phyloP scores from a whole-genome alignment of 64 coral and sea anemone genomes.

The Pachyseris speciosa region DNA sequence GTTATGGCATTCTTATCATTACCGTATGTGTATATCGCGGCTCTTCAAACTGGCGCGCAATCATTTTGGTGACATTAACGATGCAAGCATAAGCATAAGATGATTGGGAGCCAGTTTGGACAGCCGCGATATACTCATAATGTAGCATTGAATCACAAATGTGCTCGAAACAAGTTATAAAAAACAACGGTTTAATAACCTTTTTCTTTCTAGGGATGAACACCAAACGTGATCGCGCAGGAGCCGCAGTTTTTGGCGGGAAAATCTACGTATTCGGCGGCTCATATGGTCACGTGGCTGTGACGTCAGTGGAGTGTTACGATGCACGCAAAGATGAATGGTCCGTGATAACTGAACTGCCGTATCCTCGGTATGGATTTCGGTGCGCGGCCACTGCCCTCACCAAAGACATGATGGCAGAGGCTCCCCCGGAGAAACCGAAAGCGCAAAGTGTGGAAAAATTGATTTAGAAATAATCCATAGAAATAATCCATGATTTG shows the following conservation, averaged over 20 bases:
- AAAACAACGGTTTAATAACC: neutral
- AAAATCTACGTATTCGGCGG: slow-evolving; percentile 97
- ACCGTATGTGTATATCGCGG: too few relatives aligned
- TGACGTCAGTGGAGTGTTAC: slow-evolving; percentile 95
- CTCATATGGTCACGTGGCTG: slow-evolving; percentile 88
- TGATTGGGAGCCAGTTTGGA: too few relatives aligned
- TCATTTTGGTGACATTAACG: too few relatives aligned
- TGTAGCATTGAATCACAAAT: too few relatives aligned
- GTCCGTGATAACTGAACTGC: slow-evolving; percentile 82
- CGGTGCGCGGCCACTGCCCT: slow-evolving; percentile 60
- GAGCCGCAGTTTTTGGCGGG: slow-evolving; percentile 66
- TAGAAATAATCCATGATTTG: neutral
- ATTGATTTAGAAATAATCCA: slow-evolving; percentile 14
- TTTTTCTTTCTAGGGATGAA: slow-evolving; percentile 77
- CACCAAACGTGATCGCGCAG: slow-evolving; percentile 72
- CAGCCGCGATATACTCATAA: too few relatives aligned
- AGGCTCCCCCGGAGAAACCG: slow-evolving; percentile 32
- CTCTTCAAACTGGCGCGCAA: too few relatives aligned
- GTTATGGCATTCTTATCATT: too few relatives aligned
- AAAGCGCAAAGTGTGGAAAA: slow-evolving; percentile 16
- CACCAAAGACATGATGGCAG: slow-evolving; percentile 72
- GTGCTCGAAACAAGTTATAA: neutral
- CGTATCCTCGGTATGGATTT: slow-evolving; percentile 83
- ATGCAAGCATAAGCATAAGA: too few relatives aligned
- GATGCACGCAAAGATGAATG: slow-evolving; percentile 59